Conservation (phyloP, 2,888 invertebrate genomes). For the Acleris cristana region DNA sequence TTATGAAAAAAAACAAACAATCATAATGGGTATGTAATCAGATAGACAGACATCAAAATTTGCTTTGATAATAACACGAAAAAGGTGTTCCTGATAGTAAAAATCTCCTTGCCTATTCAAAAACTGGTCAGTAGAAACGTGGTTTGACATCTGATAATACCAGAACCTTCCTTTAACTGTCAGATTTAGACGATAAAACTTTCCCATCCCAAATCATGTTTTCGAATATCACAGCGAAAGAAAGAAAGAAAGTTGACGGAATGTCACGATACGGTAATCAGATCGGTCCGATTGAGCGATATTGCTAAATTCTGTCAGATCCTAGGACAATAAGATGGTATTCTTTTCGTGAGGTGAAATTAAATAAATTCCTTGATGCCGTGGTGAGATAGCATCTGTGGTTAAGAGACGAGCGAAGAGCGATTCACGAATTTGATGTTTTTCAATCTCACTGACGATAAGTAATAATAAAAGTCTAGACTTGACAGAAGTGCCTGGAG, state of each 20-base stretch:
- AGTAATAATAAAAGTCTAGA: too few relatives aligned
- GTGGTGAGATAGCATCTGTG: slow-evolving; percentile 41
- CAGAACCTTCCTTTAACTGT: slow-evolving; percentile 18
- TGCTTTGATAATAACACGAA: too few relatives aligned
- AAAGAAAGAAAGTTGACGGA: slow-evolving; percentile 35
- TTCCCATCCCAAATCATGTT: slow-evolving; percentile 34
- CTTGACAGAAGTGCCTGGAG: too few relatives aligned
- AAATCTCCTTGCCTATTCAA: background rate
- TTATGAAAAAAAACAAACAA: too few relatives aligned
- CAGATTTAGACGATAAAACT: slow-evolving; percentile 32
- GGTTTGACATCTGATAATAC: background rate
- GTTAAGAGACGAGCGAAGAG: slow-evolving; percentile 12
- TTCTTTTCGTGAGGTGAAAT: slow-evolving; percentile 41
- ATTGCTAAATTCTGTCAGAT: slow-evolving; percentile 41
- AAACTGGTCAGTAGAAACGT: background rate
- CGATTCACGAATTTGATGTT: background rate
- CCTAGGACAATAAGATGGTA: slow-evolving; percentile 41
- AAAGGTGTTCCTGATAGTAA: too few relatives aligned
- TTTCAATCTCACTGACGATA: background rate
- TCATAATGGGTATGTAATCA: too few relatives aligned
- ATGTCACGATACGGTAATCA: slow-evolving; percentile 41
- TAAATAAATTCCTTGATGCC: slow-evolving; percentile 45
- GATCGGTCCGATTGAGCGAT: slow-evolving; percentile 37
- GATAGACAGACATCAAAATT: too few relatives aligned
- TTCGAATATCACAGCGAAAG: slow-evolving; percentile 39